Evolutionary conservation across 35 echinoderm and acorn worm species (phyloP), one percentile per base, ranked within the genome.

Genomic region (Lytechinus pictus): DNA sequence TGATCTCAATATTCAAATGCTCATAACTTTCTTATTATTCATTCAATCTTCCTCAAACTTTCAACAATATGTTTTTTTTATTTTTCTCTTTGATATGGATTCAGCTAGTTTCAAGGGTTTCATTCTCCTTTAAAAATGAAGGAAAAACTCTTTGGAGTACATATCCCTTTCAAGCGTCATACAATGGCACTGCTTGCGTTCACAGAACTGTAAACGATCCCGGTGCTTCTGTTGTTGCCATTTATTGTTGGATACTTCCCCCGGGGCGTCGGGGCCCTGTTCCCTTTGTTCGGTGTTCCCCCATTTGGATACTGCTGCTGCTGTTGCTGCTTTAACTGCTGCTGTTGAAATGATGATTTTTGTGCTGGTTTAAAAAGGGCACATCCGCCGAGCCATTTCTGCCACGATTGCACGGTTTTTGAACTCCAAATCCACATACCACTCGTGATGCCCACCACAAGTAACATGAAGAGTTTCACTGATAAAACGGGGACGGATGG

Each of bases 351-450:
- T 12, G 66, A 87, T 86, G 66, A 57, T 87, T 95, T 95, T 52
- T 53, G 54, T 24, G 13, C 53, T 28, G 86, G 21, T 27, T 52
- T 44, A 60, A 86, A 27, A 60, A 56, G 61, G 27, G 29, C 33
- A 28, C 71, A 91, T 91, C 89, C 90, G 6, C 96, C 71, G 13
- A 98, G 90, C 71, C 95, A 99, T 9, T 97, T 92, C 53, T 98
- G 96, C 98, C 98, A 99, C 16, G 97, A 98, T 89, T 97, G 97
- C 44, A 99, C 97, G 24, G 98, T 99, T 90, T 99, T 99, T 21
- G 98, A 95, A 92, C 98, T 99, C 95, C 97, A 99, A 29, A 99
- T 98, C 98, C 98, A 99, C 98, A 99, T 99, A 4, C 97, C 98
- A 86, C 98, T 98, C 2, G 98, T 99, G 55, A 99, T 99, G 24